phyloP scores from a whole-genome alignment of 1,140 invertebrate species.

The Pseudomyrmex concolor region DNA sequence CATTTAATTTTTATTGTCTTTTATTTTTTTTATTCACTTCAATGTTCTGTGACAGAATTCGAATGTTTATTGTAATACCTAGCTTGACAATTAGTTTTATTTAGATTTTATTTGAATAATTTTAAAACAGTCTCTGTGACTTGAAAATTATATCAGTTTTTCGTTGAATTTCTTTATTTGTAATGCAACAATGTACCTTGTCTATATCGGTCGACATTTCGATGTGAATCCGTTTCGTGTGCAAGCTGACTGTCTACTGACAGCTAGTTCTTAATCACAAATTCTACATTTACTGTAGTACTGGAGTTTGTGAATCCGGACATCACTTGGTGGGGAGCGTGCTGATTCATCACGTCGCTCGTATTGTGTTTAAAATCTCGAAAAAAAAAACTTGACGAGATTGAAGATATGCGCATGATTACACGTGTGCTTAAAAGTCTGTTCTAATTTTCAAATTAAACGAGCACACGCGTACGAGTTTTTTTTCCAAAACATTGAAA shows the following conservation, averaged over 20 bases:
- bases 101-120: background rate
- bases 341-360: background rate
- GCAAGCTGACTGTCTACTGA: conserved; percentile 43
- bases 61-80: background rate
- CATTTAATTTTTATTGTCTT: background rate
- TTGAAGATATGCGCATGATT: background rate
- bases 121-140: too few relatives aligned
- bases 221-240: conserved; percentile 34
- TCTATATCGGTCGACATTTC: conserved; percentile 8
- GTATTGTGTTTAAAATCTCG: background rate
- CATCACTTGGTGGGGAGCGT: conserved; percentile 5
- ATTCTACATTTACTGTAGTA: conserved; percentile 2
- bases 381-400: background rate
- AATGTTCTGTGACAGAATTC: too few relatives aligned
- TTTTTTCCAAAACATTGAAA: background rate
- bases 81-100: background rate
- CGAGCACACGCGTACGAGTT: too few relatives aligned
- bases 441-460: too few relatives aligned
- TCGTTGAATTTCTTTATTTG: too few relatives aligned
- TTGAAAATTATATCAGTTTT: too few relatives aligned
- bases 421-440: background rate
- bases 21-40: background rate
- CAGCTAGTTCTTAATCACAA: conserved; percentile 22
- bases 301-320: conserved; percentile 4
- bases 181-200: conserved; percentile 23